These are phyloP conservation scores for Amia ocellicauda DNA, from an alignment of 2,113 vertebrate genomes.

Conservation along the genomic window DNA sequence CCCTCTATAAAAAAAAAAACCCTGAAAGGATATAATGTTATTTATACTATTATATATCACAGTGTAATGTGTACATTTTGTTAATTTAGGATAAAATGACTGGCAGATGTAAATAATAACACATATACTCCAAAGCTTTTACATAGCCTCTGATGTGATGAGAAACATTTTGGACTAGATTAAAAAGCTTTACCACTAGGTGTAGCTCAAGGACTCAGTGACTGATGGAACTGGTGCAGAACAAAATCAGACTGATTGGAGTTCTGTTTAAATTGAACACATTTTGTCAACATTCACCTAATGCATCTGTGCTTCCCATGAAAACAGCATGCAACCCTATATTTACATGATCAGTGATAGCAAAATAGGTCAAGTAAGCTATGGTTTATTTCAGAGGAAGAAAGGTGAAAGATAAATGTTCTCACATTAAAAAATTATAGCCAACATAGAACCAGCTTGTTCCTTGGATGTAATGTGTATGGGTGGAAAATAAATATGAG, in stretches of 20 bases:
- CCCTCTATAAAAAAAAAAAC: too few relatives aligned
- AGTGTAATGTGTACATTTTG: too few relatives aligned
- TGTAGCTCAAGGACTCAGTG: slow-evolving; percentile 67
- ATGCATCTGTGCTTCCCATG: not conserved
- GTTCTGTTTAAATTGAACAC: not conserved
- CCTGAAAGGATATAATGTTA: too few relatives aligned
- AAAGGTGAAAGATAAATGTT: not conserved
- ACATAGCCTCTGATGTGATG: too few relatives aligned
- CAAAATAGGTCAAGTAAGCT: slow-evolving; percentile 6
- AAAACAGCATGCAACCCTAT: slow-evolving; percentile 22
- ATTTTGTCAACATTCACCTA: not conserved
- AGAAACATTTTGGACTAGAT: not conserved
- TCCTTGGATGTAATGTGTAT: too few relatives aligned
- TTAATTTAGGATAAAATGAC: too few relatives aligned
- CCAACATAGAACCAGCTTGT: too few relatives aligned
- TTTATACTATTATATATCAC: too few relatives aligned
- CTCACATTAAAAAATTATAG: not conserved
- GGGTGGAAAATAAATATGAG: too few relatives aligned
- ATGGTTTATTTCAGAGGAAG: slow-evolving; percentile 7
- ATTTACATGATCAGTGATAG: slow-evolving; percentile 18
- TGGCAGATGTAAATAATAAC: too few relatives aligned
- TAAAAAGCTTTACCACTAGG: slow-evolving; percentile 60
- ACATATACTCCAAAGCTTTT: not conserved
- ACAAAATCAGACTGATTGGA: not conserved
- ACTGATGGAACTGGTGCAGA: not conserved